These are phyloP conservation scores for Alcedo atthis DNA, from an alignment of 2,797 vertebrate genomes.

Conservation along the genomic window DNA sequence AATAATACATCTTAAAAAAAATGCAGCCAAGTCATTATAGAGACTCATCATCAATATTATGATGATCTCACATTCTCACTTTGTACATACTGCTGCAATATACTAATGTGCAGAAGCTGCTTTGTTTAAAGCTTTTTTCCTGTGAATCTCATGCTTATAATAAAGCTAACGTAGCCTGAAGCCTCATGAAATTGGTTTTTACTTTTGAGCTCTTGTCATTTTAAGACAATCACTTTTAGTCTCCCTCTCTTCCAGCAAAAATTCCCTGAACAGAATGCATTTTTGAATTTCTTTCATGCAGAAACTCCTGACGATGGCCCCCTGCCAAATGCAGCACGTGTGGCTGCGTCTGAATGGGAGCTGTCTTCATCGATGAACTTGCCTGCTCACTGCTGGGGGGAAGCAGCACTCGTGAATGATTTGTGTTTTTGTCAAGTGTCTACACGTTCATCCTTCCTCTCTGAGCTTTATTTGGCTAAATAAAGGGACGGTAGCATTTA, in stretches of 20 bases:
- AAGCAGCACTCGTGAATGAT: neutral
- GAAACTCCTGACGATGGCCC: neutral
- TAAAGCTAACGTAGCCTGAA: neutral
- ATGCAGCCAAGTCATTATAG: neutral
- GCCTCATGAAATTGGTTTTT: neutral
- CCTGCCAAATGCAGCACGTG: neutral
- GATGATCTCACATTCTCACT: neutral
- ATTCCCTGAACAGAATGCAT: neutral
- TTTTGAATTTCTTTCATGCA: slow-evolving; percentile 5
- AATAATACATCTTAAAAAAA: neutral
- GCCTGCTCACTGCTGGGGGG: neutral
- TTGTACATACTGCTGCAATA: neutral
- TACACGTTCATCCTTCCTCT: neutral
- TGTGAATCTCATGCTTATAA: neutral
- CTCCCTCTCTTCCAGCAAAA: neutral
- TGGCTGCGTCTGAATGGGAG: slow-evolving; percentile 18
- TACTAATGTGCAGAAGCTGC: neutral
- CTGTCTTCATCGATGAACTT: neutral
- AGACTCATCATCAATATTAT: neutral
- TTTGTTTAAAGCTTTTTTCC: neutral
- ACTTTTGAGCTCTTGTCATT: neutral
- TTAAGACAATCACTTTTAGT: neutral
- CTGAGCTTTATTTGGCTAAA: neutral
- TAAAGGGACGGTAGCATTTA: neutral
- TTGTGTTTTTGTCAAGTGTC: neutral